These are phyloP conservation scores for Paracanthobrama guichenoti DNA, from an alignment of 2,113 vertebrate species.

Conservation along the genomic window DNA sequence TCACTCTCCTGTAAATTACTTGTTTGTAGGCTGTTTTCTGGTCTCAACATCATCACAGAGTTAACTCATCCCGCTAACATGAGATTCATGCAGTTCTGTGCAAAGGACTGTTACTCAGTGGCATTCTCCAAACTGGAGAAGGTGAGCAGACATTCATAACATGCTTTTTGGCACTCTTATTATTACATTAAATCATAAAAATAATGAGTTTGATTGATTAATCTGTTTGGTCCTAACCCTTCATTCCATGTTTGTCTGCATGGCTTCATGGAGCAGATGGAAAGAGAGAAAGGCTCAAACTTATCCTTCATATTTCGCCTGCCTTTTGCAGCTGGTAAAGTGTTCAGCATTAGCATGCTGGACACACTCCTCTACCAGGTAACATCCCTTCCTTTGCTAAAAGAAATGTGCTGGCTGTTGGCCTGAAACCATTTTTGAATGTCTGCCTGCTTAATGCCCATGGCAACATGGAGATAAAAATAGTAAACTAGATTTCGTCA, in stretches of 20 bases:
- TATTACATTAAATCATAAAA: background rate
- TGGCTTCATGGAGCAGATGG: slow-evolving; percentile 70
- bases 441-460: background rate
- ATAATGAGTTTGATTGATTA: background rate
- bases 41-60: slow-evolving; percentile 81
- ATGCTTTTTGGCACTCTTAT: background rate
- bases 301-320: slow-evolving; percentile 83
- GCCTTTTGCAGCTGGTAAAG: slow-evolving; percentile 81
- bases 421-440: background rate
- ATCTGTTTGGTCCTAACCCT: background rate
- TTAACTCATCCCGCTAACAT: slow-evolving; percentile 83
- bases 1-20: background rate
- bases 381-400: background rate
- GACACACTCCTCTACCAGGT: slow-evolving; percentile 84
- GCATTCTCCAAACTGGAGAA: slow-evolving; percentile 81
- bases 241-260: slow-evolving; percentile 37
- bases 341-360: slow-evolving; percentile 83
- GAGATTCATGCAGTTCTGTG: slow-evolving; percentile 84
- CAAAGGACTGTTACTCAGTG: slow-evolving; percentile 79
- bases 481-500: background rate
- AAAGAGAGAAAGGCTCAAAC: slow-evolving; percentile 81
- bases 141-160: slow-evolving; percentile 64
- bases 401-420: background rate
- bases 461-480: background rate
- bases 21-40: slow-evolving; percentile 74